Base-by-base conservation (phyloP, 2,797 vertebrate species). In the Xiphophorus birchmanni region DNA sequence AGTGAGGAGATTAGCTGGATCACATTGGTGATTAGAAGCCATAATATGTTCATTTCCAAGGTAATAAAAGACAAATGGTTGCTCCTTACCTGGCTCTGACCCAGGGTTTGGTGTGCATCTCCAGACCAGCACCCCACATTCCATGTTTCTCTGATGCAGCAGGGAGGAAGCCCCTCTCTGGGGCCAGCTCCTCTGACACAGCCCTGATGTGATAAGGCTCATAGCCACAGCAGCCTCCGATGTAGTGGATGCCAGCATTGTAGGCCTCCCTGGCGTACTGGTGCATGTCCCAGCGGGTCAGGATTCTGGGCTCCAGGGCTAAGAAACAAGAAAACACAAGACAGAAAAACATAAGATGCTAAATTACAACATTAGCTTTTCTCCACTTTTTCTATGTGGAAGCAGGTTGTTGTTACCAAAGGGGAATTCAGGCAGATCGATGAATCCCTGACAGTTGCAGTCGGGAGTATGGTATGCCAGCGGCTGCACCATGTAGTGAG, bases 71-170 rank as follows among this genome's bases (percentile, higher is more conserved):
- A 45, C 63, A 4, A 45, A 29, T 71, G 73, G 60, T 47, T 72
- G 23, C 52, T 21, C 52, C 95, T 88, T 77, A 98, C 97, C 97
- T 97, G 86, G 97, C 97, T 93, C 97, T 93, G 87, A 99, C 95
- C 97, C 97, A 99, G 48, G 98, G 97, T 76, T 99, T 99, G 83
- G 97, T 99, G 91, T 99, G 97, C 97, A 97, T 98, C 81, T 96
- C 94, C 74, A 99, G 87, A 78, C 93, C 92, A n/a, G 93, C 87
- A 0, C 97, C 98, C 98, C 97, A 99, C 86, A 76, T 93, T 29
- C 97, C 97, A 2, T 99, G 98, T 81, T 99, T 98, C 73, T 98
- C 96, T 2, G 97, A 97, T 11, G 94, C 98, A 10, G 85, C 74
- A 0, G 97, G 96, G 75, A 96, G 82, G 87, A 94, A 85, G 4